Conservation (phyloP, 53 echinoderm and acorn worm genomes). For the Patiria pectinifera region DNA sequence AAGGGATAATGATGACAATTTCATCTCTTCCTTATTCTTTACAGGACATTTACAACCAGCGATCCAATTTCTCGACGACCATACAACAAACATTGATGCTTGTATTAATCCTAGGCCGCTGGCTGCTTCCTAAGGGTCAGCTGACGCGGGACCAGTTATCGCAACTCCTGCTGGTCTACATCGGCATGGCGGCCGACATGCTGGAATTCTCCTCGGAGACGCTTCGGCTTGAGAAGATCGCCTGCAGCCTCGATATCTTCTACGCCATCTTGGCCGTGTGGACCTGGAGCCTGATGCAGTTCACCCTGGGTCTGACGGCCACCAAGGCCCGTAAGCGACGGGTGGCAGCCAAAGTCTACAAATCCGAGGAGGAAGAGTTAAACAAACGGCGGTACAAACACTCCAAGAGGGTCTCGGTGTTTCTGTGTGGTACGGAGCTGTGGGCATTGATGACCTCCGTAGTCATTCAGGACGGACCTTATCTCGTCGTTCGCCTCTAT, state of each 20-base stretch:
- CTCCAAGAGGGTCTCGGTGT: conserved; percentile 55
- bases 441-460: conserved; percentile 90
- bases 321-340: conserved; percentile 83
- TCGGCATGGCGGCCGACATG: conserved; percentile 99
- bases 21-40: not conserved
- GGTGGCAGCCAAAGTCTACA: conserved; percentile 66
- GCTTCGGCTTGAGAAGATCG: conserved; percentile 73
- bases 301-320: conserved; percentile 86
- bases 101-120: conserved; percentile 84
- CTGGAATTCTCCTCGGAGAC: conserved; percentile 92
- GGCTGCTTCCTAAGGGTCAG: conserved; percentile 89
- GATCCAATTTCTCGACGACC: conserved; percentile 70
- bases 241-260: conserved; percentile 73
- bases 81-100: conserved; percentile 92
- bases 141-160: conserved; percentile 94
- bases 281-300: conserved; percentile 91
- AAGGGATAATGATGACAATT: not conserved
- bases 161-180: conserved; percentile 92
- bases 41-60: conserved; percentile 77
- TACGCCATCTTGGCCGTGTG: conserved; percentile 81
- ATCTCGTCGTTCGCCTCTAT: conserved; percentile 83
- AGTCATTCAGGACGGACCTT: conserved; percentile 90
- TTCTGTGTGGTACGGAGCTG: conserved; percentile 88
- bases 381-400: conserved; percentile 39
- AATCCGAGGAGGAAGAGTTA: conserved; percentile 57